Evolutionary conservation across 1,140 invertebrate genomes (phyloP).

Genomic region (Cydia splendana): DNA sequence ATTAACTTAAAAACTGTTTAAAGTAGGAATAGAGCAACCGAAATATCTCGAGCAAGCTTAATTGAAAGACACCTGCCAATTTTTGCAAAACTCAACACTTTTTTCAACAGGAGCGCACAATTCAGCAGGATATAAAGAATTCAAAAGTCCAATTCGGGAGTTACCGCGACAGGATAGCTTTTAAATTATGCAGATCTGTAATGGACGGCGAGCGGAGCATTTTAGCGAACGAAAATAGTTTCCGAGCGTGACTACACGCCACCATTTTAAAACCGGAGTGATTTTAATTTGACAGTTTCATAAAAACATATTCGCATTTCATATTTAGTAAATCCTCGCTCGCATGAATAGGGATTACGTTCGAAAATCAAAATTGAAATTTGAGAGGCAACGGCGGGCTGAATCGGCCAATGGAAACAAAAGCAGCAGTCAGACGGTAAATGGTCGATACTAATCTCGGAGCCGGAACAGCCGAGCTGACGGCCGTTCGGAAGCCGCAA

Average conservation of each 20-base stretch:
- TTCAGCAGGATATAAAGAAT: slow-evolving; percentile 67
- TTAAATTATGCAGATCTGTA: slow-evolving; percentile 76
- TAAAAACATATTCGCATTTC: slow-evolving; percentile 21
- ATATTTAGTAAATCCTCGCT: slow-evolving; percentile 20
- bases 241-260: slow-evolving; percentile 44
- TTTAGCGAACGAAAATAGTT: slow-evolving; percentile 56
- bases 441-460: slow-evolving; percentile 76
- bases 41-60: slow-evolving; percentile 45
- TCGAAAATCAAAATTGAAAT: slow-evolving; percentile 42
- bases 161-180: slow-evolving; percentile 56
- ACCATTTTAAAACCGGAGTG: slow-evolving; percentile 25
- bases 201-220: slow-evolving; percentile 62
- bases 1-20: slow-evolving; percentile 20
- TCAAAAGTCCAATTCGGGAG: slow-evolving; percentile 56
- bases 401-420: slow-evolving; percentile 70
- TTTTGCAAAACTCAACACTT: slow-evolving; percentile 47
- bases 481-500: slow-evolving; percentile 72
- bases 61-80: slow-evolving; percentile 67
- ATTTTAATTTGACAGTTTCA: slow-evolving; percentile 29
- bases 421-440: slow-evolving; percentile 65
- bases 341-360: slow-evolving; percentile 36
- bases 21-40: slow-evolving; percentile 1
- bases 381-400: slow-evolving; percentile 37
- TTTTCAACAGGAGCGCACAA: slow-evolving; percentile 49
- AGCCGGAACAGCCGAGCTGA: slow-evolving; percentile 72